These are phyloP conservation scores for Eospalax fontanierii DNA, from an alignment of 2,797 vertebrate species.

Conservation along the genomic window DNA sequence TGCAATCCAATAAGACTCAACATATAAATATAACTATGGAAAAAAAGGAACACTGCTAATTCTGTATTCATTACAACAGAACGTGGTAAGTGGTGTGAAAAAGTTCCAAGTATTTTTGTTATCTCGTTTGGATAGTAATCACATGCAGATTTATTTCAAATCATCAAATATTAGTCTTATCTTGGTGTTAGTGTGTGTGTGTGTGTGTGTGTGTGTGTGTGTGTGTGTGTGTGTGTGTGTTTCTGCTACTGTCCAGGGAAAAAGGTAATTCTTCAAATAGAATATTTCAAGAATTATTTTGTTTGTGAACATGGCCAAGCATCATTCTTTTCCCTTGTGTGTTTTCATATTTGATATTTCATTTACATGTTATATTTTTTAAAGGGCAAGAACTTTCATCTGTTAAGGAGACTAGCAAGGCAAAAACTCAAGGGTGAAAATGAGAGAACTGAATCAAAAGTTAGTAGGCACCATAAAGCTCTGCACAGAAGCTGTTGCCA, in stretches of 20 bases:
- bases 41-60: not conserved
- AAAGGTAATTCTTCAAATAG: not conserved
- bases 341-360: not conserved
- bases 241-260: not conserved
- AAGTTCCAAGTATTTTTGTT: not conserved
- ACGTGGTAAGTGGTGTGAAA: not conserved
- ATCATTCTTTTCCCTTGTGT: not conserved
- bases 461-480: not conserved
- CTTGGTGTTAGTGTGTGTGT: rapidly evolving
- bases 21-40: not conserved
- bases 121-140: not conserved
- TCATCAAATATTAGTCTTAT: not conserved
- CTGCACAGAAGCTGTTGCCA: not conserved
- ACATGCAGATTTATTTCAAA: conserved; percentile 31
- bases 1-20: not conserved
- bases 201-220: rapidly evolving
- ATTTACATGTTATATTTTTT: not conserved
- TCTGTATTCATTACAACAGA: conserved; percentile 16
- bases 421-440: conserved; percentile 38
- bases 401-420: not conserved
- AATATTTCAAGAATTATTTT: conserved; percentile 42
- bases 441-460: conserved; percentile 13
- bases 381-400: not conserved
- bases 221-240: rapidly evolving
- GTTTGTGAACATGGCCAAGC: not conserved